Percentiles rank a stretch among this genome's conserved stretches.
Conservation (phyloP, 2,888 invertebrate species). For the Urechis unicinctus region DNA sequence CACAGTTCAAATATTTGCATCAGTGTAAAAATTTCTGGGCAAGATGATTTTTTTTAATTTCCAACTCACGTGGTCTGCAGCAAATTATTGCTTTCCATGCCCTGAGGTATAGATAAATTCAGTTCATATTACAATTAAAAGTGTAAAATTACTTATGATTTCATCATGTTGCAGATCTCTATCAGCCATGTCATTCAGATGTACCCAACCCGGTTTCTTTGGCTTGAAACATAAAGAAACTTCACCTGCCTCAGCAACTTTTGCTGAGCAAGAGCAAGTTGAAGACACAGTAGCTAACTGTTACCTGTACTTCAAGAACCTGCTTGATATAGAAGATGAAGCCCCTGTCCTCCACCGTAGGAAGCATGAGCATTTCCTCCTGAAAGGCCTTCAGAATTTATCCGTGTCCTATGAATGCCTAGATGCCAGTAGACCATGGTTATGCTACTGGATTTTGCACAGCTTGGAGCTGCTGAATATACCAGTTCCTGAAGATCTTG, state of each 20-base stretch:
- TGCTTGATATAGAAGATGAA: conserved; percentile 30
- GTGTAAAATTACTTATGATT: too few species aligned
- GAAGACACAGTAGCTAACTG: conserved; percentile 33
- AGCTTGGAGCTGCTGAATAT: conserved; percentile 72
- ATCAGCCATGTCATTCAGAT: too few species aligned
- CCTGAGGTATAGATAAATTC: too few species aligned
- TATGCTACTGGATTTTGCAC: conserved; percentile 95
- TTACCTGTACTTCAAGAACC: conserved; percentile 30
- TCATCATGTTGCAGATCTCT: too few species aligned
- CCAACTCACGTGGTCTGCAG: too few species aligned
- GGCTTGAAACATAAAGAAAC: background rate
- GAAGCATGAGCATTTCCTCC: conserved; percentile 63
- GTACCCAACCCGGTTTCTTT: background rate
- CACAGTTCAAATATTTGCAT: too few species aligned
- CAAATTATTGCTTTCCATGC: too few species aligned
- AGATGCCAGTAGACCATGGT: conserved; percentile 94
- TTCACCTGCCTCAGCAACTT: background rate
- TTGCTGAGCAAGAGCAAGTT: conserved; percentile 25
- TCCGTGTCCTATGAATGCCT: conserved; percentile 67
- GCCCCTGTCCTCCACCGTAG: conserved; percentile 59
- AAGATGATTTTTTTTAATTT: too few species aligned
- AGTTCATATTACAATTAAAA: too few species aligned
- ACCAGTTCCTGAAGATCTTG: conserved; percentile 55
- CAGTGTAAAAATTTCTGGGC: too few species aligned
- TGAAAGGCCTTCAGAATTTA: conserved; percentile 63